A percentile compares a stretch with the other conserved stretches of the same genome.
Evolutionary conservation across 2,888 invertebrate genomes (phyloP).

Genomic region (Caenorhabditis sp.): DNA sequence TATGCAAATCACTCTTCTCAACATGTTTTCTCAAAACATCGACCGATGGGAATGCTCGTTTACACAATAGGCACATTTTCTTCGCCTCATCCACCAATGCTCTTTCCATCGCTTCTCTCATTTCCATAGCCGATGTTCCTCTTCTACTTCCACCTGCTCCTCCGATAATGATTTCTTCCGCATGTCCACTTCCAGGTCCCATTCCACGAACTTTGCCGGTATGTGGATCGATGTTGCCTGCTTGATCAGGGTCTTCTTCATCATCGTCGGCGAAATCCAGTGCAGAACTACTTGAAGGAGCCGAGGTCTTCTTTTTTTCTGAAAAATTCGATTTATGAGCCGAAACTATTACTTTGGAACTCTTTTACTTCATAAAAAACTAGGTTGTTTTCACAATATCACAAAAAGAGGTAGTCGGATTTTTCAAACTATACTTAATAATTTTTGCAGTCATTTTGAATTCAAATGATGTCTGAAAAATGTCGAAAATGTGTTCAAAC

Average conservation of each 20-base stretch:
- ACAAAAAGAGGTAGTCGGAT: no score
- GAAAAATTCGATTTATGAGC: not conserved
- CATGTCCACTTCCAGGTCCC: not conserved
- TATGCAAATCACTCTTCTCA: conserved; percentile 91
- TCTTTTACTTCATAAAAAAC: no score
- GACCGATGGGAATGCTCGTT: conserved; percentile 87
- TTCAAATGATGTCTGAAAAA: no score
- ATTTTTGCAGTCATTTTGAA: no score
- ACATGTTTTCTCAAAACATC: conserved; percentile 88
- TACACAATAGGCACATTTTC: conserved; percentile 84
- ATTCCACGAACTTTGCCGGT: conserved; percentile 5
- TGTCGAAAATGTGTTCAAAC: no score
- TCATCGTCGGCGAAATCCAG: conserved; percentile 12
- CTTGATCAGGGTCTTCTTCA: conserved; percentile 8
- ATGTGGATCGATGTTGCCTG: conserved; percentile 6
- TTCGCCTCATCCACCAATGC: conserved; percentile 69
- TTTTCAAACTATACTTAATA: no score
- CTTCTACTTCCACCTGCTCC: not conserved
- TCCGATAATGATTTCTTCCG: not conserved
- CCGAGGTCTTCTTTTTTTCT: conserved; percentile 15
- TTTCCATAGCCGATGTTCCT: not conserved
- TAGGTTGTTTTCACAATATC: no score
- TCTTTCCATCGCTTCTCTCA: conserved; percentile 44
- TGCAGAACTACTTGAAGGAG: not conserved
- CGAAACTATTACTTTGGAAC: not conserved